phyloP scores from a whole-genome alignment of 1,140 invertebrate genomes.

The Steinernema khuongi region DNA sequence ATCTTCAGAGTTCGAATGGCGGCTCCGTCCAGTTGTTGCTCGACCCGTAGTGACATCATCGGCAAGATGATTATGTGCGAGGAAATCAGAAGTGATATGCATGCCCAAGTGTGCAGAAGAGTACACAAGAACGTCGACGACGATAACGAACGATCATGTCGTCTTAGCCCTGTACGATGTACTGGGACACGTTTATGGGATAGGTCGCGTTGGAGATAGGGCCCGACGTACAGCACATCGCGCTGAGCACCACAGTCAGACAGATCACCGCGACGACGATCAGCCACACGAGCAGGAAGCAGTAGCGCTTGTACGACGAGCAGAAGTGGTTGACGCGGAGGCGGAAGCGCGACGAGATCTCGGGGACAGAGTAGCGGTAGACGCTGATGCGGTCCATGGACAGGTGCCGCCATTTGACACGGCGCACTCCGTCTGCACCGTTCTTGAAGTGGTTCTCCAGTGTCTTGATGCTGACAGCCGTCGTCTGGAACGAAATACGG shows the following conservation, averaged over 20 bases:
- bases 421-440: constrained; percentile 33
- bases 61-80: not conserved
- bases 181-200: not conserved
- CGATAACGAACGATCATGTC: not conserved
- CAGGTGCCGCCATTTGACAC: constrained; percentile 54
- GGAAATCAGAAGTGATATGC: constrained; percentile 7
- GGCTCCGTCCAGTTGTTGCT: not conserved
- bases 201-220: not conserved
- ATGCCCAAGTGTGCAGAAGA: not conserved
- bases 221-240: not conserved
- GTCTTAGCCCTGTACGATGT: not conserved
- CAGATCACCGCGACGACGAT: constrained; percentile 35
- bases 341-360: constrained; percentile 10
- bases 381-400: constrained; percentile 44
- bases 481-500: constrained; percentile 49
- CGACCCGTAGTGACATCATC: not conserved
- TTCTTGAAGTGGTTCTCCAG: constrained; percentile 48
- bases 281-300: constrained; percentile 35
- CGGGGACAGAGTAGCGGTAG: constrained; percentile 37
- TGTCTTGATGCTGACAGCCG: constrained; percentile 43
- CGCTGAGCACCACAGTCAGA: constrained; percentile 32
- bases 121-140: not conserved
- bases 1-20: not conserved
- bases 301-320: constrained; percentile 27
- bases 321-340: not conserved